Conservation (phyloP, 2,113 vertebrate species). For the Sitta europaea region DNA sequence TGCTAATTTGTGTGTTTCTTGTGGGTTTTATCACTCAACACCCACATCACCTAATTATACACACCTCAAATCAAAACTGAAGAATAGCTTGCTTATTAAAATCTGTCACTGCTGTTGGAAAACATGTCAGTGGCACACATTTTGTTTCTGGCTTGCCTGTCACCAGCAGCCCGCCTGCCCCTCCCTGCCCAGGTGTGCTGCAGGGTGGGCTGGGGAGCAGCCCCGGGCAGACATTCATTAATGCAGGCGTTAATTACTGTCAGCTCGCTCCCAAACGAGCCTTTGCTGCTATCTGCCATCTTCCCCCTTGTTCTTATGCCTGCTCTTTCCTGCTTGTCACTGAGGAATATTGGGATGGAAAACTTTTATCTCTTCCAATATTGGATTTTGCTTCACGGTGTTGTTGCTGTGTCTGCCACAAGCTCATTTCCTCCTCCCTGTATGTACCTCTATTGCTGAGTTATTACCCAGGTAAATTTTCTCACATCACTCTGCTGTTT, state of each 20-base stretch:
- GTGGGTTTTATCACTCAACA: slow-evolving; percentile 38
- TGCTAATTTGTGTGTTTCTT: slow-evolving; percentile 48
- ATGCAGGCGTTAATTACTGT: slow-evolving; percentile 31
- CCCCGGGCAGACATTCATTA: too few relatives aligned
- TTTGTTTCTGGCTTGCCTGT: background rate
- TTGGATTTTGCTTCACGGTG: background rate
- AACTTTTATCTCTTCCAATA: slow-evolving; percentile 53
- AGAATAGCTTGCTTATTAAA: slow-evolving; percentile 49
- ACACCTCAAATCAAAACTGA: slow-evolving; percentile 34
- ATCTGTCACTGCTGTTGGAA: slow-evolving; percentile 31
- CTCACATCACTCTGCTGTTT: background rate
- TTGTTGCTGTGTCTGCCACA: slow-evolving; percentile 14
- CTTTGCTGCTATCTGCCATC: slow-evolving; percentile 35
- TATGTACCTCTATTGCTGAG: background rate
- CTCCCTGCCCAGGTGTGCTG: too few relatives aligned
- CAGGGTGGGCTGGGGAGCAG: too few relatives aligned
- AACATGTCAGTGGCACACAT: slow-evolving; percentile 8
- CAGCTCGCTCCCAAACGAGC: slow-evolving; percentile 18
- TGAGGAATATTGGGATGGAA: background rate
- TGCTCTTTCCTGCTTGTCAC: background rate
- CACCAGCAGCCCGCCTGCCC: background rate
- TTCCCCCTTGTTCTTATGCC: slow-evolving; percentile 2
- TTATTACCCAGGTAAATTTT: background rate
- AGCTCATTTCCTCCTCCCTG: slow-evolving; percentile 6
- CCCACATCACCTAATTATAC: slow-evolving; percentile 47